Base-by-base conservation (phyloP, 2,797 vertebrate species). In the Catostomus latipinnis region DNA sequence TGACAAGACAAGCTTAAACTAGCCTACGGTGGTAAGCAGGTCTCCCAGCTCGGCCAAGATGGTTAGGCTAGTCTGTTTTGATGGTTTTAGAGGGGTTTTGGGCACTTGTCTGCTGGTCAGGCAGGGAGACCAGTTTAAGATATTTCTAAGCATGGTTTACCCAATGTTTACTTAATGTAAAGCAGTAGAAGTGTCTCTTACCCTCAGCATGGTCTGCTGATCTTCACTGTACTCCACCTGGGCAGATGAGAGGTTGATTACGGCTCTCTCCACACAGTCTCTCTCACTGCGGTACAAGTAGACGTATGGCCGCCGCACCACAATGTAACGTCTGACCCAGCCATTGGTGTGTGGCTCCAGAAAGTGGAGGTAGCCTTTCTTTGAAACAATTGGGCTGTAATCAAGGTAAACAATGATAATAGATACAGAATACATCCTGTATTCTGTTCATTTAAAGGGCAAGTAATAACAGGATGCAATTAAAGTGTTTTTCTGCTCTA, bases 181-280 rank as follows among this genome's bases (percentile, higher is more conserved):
- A n/a, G 43, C 12, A 46, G 12, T 9, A 46, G 1, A 61, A 43
- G 34, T 43, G 22, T 34, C 8, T 34, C 88, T 54, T 92, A 99
- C 98, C 96, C 97, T 96, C 76, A 99, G 95, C 93, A 99, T 94
- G 52, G 96, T 97, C 88, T 98, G 97, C 87, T 98, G 98, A 92
- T 99, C 98, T 89, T 99, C 98, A 0, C 96, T 99, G 94, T 99
- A 99, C 85, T 99, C 98, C 93, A 99, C 98, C 87, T 99, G 98
- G 0, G 98, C 98, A 4, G 96, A 97, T 18, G 98, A 98, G 68
- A 99, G 95, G 93, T 99, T 99, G 81, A 99, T 96, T 83, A 99
- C 94, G 0, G 97, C 98, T 85, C 97, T 91, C 92, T 99, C 98
- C 6, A 99, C 98, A 0, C 91, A 85, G 78, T 99, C 98, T 89